Evolutionary conservation across 2,113 vertebrate genomes (phyloP), one percentile per base, ranked within the genome.

Genomic region (Benitochromis conjunctus): DNA sequence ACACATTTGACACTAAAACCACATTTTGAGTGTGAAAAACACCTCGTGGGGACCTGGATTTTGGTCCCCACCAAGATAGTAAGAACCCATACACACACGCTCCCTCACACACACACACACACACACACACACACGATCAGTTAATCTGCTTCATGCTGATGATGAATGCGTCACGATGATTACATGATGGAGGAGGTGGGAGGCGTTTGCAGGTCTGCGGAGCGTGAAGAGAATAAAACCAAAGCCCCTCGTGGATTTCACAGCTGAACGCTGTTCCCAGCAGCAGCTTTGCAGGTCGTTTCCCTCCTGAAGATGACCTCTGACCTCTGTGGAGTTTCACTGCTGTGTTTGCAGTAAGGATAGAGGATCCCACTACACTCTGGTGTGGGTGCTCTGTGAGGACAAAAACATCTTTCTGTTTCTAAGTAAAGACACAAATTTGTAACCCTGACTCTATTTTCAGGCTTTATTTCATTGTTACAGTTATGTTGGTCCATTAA

Each of bases 281-380:
- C 38, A 24, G n/a, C 64, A 43, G 64, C 38, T 24, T 38, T 69
- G 34, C 62, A 21, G 19, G 34, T 41, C 19, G 10, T 66, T 38
- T 38, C 19, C 31, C 31, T 38, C 18, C 12, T 12, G 18, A 64
- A n/a, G 19, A 5, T 0, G 2, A 64, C 60, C 60, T 64, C 60
- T 64, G 60, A 60, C 57, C 57, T 60, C 29, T 60, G 57, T 64
- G 60, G 18, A 38, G 18, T 43, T 34, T 34, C 7, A 34, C 29
- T 60, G 0, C 29, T 10, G 1, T 6, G 16, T 62, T 31, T 4
- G 16, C 29, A 60, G 29, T 34, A 60, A 60, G 57, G 58, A 21
- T n/a, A 19, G 34, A 64, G 34, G 10, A 64, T 10, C 60, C 34
- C 31, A 21, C 6, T 64, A 13, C 31, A 38, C 19, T 21, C 2